A percentile compares a stretch with the other conserved stretches of the same genome.
These are phyloP conservation scores for Dermochelys coriacea DNA, from an alignment of 2,797 vertebrate species.

Conservation along the genomic window DNA sequence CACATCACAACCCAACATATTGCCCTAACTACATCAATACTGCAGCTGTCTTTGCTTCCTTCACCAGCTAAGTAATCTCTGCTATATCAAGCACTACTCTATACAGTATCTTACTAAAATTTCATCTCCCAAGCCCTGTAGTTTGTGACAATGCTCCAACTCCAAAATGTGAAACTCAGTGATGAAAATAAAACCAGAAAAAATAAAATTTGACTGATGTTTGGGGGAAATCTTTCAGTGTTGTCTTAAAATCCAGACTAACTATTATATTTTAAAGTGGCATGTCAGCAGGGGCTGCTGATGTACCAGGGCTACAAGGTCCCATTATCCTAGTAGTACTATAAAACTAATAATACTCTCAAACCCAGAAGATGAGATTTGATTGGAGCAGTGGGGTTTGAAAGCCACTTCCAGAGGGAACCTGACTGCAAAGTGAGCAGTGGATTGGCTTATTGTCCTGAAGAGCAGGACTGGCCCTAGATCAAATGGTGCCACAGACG, in stretches of 20 bases:
- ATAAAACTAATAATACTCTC: no score
- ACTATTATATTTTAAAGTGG: neutral
- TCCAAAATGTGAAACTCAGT: neutral
- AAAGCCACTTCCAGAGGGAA: neutral
- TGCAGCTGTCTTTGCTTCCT: neutral
- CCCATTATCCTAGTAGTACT: neutral
- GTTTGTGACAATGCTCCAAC: neutral
- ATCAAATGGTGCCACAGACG: no score
- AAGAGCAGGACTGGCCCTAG: neutral
- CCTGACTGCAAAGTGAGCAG: neutral
- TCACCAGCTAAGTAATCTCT: neutral
- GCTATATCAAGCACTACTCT: neutral
- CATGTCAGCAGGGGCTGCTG: neutral
- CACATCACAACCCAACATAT: neutral
- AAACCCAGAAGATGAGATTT: neutral
- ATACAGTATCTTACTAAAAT: neutral
- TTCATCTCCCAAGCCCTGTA: accelerated
- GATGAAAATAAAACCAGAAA: neutral
- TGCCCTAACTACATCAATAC: neutral
- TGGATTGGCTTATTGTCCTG: neutral
- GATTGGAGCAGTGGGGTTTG: neutral
- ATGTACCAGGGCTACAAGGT: neutral
- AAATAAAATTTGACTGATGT: neutral
- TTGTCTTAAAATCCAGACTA: neutral
- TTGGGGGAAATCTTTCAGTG: neutral